Base-by-base conservation (phyloP, 2,797 vertebrate genomes). In the Sebastes vulpes region DNA sequence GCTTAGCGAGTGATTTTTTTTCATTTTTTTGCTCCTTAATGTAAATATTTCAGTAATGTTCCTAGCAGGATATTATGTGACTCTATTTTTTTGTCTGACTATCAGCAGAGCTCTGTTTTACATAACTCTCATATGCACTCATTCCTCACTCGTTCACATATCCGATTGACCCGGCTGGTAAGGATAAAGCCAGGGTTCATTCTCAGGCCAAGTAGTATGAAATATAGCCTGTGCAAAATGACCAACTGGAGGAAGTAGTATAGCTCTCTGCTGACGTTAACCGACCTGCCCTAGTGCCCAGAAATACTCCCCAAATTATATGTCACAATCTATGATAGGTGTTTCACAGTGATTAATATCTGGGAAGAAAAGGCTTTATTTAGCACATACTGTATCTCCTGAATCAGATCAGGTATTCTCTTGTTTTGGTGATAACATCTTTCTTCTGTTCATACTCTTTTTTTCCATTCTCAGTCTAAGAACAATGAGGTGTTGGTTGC, bases 41-140 rank as follows among this genome's bases (percentile, higher is more conserved):
- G 84, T 90, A 90, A 92, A 93, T 90, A 91, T 91, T 94, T 90
- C 79, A 89, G 83, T 60, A 70, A 88, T 76, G 72, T 82, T 88
- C 77, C 74, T 28, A 11, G 63, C 23, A 59, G 59, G 26, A 84
- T 83, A 66, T 84, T 79, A 23, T 53, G 42, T n/a, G 58, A 72
- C 65, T 85, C 61, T 64, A 72, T 53, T 70, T 82, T 80, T 80
- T 77, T 72, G 58, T 87, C 53, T 26, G 75, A 58, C 35, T 79
- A 74, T 72, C 71, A 67, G 46, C 73, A 56, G 20, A 75, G 48
- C 14, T 16, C 32, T 58, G 64, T 79, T 72, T 73, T 59, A 82
- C 65, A 66, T 64, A 64, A 74, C 38, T 66, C 23, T 52, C 53
- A 16, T 56, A 52, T 16, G 3, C 9, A 31, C 9, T 35, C 26